These are phyloP conservation scores for Cheilinus undulatus DNA, from an alignment of 2,113 vertebrate species.

Conservation along the genomic window DNA sequence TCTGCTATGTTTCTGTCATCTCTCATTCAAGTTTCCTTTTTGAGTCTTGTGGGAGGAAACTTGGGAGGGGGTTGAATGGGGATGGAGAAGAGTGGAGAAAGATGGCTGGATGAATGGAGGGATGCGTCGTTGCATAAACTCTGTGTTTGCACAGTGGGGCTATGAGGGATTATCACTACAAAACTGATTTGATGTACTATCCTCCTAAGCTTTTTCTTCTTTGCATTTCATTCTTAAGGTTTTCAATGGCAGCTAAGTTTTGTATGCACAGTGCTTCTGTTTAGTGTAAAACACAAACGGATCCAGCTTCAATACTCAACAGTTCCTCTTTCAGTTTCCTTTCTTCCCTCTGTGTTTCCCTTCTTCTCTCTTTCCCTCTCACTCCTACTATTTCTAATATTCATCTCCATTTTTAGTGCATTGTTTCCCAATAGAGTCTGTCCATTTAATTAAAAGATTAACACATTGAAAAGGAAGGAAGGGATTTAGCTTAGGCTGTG, in stretches of 20 bases:
- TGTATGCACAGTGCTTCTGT: slow-evolving; percentile 26
- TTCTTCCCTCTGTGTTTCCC: slow-evolving; percentile 4
- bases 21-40: slow-evolving; percentile 43
- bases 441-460: slow-evolving; percentile 78
- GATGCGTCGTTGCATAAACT: slow-evolving; percentile 35
- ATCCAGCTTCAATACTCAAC: slow-evolving; percentile 15
- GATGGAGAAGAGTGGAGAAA: too few relatives aligned
- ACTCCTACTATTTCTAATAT: slow-evolving; percentile 24
- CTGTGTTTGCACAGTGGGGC: slow-evolving; percentile 22
- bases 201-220: slow-evolving; percentile 8
- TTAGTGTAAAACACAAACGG: neutral
- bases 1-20: slow-evolving; percentile 56
- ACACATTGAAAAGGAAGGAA: slow-evolving; percentile 66
- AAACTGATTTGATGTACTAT: slow-evolving; percentile 19
- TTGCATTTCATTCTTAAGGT: slow-evolving; percentile 8
- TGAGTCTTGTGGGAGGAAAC: slow-evolving; percentile 30
- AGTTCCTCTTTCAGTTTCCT: slow-evolving; percentile 24
- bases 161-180: slow-evolving; percentile 32
- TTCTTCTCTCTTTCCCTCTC: neutral
- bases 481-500: slow-evolving; percentile 64
- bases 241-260: slow-evolving; percentile 7
- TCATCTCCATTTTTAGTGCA: slow-evolving; percentile 46
- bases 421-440: slow-evolving; percentile 57
- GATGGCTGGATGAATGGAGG: slow-evolving; percentile 26
- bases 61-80: slow-evolving; percentile 7